phyloP scores from a whole-genome alignment of 92 coral and sea anemone species.

The Isaurus tuberculatus region DNA sequence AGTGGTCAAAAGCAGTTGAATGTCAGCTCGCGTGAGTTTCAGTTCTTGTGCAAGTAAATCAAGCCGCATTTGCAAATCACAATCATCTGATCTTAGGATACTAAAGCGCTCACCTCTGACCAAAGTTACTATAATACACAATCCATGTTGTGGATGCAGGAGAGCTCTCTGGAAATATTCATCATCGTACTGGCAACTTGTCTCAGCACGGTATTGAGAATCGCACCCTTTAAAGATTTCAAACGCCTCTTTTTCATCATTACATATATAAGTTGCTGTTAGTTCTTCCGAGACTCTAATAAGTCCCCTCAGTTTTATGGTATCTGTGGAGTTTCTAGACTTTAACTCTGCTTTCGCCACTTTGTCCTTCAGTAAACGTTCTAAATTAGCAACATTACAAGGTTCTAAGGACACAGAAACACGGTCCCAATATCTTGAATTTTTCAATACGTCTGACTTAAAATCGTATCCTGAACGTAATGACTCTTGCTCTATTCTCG shows the following conservation, averaged over 20 bases:
- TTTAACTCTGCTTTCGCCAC: slow-evolving; percentile 12
- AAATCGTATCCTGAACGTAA: not conserved
- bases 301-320: slow-evolving; percentile 40
- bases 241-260: slow-evolving; percentile 45
- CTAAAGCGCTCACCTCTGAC: slow-evolving; percentile 36
- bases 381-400: slow-evolving; percentile 30
- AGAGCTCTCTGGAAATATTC: slow-evolving; percentile 54
- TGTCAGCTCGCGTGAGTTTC: slow-evolving; percentile 21
- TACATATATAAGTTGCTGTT: slow-evolving; percentile 7
- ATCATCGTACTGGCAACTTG: slow-evolving; percentile 19
- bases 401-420: slow-evolving; percentile 43
- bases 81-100: slow-evolving; percentile 57
- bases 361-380: not conserved
- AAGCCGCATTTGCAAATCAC: slow-evolving; percentile 48
- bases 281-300: slow-evolving; percentile 48
- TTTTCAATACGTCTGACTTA: not conserved
- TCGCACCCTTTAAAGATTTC: slow-evolving; percentile 39
- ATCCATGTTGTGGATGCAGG: slow-evolving; percentile 55
- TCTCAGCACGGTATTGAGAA: slow-evolving; percentile 15
- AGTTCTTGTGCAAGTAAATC: slow-evolving; percentile 33
- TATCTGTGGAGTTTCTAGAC: slow-evolving; percentile 13
- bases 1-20: slow-evolving; percentile 40
- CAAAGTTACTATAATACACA: slow-evolving; percentile 39
- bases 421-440: slow-evolving; percentile 11
- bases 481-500: not conserved